Evolutionary conservation across 1,140 invertebrate genomes (phyloP).

Genomic region (Chironomus tepperi): DNA sequence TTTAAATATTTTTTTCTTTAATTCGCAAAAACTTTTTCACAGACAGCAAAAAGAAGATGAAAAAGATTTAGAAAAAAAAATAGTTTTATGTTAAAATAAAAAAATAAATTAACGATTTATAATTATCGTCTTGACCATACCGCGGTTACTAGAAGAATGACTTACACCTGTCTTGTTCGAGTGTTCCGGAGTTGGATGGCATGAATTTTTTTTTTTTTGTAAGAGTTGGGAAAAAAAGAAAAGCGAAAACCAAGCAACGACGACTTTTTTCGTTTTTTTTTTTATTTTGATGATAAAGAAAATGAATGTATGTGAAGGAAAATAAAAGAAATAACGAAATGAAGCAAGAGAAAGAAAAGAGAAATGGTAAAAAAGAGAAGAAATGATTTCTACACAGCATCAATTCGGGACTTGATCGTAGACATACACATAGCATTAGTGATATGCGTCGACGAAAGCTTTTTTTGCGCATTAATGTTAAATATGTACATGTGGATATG

Average conservation of each 20-base stretch:
- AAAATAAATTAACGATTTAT: slow-evolving; percentile 4
- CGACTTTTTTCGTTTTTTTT: not conserved
- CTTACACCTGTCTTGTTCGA: slow-evolving; percentile 16
- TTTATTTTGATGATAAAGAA: slow-evolving; percentile 17
- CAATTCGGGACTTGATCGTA: slow-evolving; percentile 11
- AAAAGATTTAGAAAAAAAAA: not conserved
- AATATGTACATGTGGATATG: not conserved
- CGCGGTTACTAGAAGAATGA: slow-evolving; percentile 17
- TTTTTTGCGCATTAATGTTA: not conserved
- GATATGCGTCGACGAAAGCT: slow-evolving; percentile 6
- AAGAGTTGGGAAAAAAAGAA: slow-evolving; percentile 20
- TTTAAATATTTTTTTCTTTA: not conserved
- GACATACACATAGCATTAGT: not conserved
- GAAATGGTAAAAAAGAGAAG: not conserved
- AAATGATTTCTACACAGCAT: not conserved
- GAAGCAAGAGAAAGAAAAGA: not conserved
- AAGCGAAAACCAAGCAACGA: slow-evolving; percentile 1
- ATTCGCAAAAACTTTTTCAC: not conserved
- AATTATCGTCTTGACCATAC: slow-evolving; percentile 23
- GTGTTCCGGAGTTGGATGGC: not conserved
- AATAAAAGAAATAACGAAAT: not conserved
- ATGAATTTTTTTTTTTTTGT: not conserved
- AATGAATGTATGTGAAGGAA: slow-evolving; percentile 19
- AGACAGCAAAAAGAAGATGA: not conserved
- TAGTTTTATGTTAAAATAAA: not conserved